A percentile compares a stretch with the other conserved stretches of the same genome.
Evolutionary conservation across 2,797 vertebrate genomes (phyloP).

Genomic region (Merluccius polli): DNA sequence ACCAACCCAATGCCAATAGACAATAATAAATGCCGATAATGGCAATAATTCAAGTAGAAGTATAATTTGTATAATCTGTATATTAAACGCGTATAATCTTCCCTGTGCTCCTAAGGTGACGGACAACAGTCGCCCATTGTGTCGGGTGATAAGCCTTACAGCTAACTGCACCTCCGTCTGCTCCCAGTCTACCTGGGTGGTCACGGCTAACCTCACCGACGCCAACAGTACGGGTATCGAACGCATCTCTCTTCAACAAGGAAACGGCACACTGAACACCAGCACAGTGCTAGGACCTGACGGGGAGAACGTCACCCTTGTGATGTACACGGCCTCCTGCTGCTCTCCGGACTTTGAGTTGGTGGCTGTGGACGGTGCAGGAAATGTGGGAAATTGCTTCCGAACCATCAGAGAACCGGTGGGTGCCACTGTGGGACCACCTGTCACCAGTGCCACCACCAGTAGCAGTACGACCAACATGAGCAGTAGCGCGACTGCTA

Average conservation of each 20-base stretch:
- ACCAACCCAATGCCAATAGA: too few relatives aligned
- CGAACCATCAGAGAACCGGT: neutral
- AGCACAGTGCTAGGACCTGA: neutral
- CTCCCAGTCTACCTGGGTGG: constrained; percentile 33
- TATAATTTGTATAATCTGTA: too few relatives aligned
- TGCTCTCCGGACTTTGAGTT: constrained; percentile 48
- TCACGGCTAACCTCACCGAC: constrained; percentile 47
- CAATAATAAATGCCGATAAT: too few relatives aligned
- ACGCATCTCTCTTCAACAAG: constrained; percentile 31
- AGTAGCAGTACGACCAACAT: neutral
- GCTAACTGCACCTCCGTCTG: constrained; percentile 46
- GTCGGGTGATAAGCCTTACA: constrained; percentile 32
- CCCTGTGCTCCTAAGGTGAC: constrained; percentile 39
- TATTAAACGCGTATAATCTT: neutral
- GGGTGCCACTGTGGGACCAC: neutral
- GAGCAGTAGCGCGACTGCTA: neutral
- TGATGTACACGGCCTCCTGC: constrained; percentile 55
- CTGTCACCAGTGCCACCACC: neutral
- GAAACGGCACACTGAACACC: constrained; percentile 50
- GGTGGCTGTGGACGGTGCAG: constrained; percentile 48
- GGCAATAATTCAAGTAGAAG: too few relatives aligned
- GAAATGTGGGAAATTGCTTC: constrained; percentile 49
- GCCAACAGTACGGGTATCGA: constrained; percentile 7
- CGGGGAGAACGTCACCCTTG: constrained; percentile 35
- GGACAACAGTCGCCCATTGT: constrained; percentile 49